Evolutionary conservation across 2,113 vertebrate genomes (phyloP).

Genomic region (Mus spicilegus): DNA sequence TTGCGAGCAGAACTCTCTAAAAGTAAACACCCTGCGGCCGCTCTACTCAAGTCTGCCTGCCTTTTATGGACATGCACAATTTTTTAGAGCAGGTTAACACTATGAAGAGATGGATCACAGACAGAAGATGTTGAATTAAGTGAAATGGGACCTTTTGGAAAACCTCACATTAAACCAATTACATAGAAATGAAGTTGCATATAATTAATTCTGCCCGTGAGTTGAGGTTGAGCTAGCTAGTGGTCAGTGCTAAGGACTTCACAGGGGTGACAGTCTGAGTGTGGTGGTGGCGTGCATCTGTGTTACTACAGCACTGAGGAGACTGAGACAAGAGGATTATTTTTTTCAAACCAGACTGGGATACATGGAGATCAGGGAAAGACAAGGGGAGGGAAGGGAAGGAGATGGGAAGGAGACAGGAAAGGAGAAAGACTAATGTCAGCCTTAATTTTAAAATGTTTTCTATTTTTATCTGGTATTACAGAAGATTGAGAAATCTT

Average conservation of each 20-base stretch:
- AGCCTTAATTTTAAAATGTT: neutral
- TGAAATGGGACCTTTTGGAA: neutral
- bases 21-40: neutral
- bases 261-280: neutral
- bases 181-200: constrained; percentile 12
- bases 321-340: neutral
- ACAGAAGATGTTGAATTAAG: constrained; percentile 55
- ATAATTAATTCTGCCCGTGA: constrained; percentile 33
- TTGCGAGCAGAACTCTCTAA: constrained; percentile 19
- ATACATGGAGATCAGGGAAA: neutral
- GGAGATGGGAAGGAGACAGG: neutral
- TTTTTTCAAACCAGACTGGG: too few species aligned
- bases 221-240: constrained; percentile 13
- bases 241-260: constrained; percentile 1
- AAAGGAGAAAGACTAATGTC: neutral
- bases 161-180: constrained; percentile 5
- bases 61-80: neutral
- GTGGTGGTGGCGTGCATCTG: neutral
- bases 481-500: constrained; percentile 34
- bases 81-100: constrained; percentile 39
- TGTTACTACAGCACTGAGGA: neutral
- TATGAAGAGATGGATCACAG: constrained; percentile 23
- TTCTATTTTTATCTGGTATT: constrained; percentile 21
- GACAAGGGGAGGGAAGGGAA: neutral
- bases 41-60: neutral